Conservation (phyloP, 1,140 invertebrate genomes). For the Nomia melanderi region DNA sequence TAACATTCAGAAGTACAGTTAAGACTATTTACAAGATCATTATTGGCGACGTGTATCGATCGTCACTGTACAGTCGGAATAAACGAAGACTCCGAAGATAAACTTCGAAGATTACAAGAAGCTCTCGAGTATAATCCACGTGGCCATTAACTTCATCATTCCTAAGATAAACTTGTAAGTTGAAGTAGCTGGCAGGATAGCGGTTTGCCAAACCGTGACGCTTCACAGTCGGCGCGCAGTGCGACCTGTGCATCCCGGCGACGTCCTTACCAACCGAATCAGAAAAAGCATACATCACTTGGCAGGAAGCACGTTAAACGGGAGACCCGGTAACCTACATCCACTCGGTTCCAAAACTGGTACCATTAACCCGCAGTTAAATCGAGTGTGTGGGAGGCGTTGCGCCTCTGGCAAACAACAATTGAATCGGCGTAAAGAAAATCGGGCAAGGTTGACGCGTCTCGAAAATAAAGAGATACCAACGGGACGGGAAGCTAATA, state of each 20-base stretch:
- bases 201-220: not conserved
- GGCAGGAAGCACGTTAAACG: slow-evolving; percentile 12
- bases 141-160: not conserved
- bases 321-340: slow-evolving; percentile 11
- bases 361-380: not conserved
- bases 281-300: not conserved
- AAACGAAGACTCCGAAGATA: too few relatives aligned
- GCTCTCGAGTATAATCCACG: not conserved
- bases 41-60: too few relatives aligned
- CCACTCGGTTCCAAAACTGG: not conserved
- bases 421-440: not conserved
- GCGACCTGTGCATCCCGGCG: not conserved
- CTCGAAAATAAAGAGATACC: not conserved
- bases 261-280: not conserved
- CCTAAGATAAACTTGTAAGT: too few relatives aligned
- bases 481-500: not conserved
- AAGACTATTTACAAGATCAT: too few relatives aligned
- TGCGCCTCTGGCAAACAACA: not conserved
- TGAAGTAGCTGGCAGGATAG: too few relatives aligned
- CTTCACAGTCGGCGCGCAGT: not conserved
- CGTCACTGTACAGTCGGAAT: too few relatives aligned
- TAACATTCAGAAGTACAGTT: too few relatives aligned
- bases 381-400: not conserved
- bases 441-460: not conserved
- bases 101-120: too few relatives aligned